A percentile compares a stretch with the other conserved stretches of the same genome.
These are phyloP conservation scores for Procavia capensis DNA, from an alignment of 2,113 vertebrate species.

Conservation along the genomic window DNA sequence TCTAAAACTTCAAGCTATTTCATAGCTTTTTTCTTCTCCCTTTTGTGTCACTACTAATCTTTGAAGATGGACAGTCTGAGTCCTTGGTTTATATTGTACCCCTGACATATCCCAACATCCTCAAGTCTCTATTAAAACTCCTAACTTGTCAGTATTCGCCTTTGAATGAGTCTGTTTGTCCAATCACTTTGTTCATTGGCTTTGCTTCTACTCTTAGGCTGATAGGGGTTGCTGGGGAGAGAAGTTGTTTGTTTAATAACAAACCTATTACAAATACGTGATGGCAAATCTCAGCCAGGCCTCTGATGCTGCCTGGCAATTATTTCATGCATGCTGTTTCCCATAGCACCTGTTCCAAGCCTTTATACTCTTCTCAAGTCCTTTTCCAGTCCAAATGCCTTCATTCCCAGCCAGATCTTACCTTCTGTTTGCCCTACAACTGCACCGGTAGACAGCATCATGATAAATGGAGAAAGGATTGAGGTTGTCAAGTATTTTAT, in stretches of 20 bases:
- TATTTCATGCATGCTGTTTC: neutral
- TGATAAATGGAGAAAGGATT: too few relatives aligned
- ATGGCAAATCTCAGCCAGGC: slow-evolving; percentile 11
- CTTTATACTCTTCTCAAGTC: neutral
- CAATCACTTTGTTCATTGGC: neutral
- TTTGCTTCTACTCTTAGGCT: slow-evolving; percentile 47
- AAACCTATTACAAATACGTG: neutral
- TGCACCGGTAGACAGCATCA: too few relatives aligned
- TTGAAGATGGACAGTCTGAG: neutral
- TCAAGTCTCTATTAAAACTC: neutral
- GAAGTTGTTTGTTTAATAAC: neutral
- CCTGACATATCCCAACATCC: neutral
- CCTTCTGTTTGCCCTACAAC: slow-evolving; percentile 42
- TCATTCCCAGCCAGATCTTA: neutral
- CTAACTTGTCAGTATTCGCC: neutral
- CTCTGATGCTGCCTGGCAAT: neutral
- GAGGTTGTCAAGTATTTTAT: too few relatives aligned
- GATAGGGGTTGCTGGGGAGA: neutral
- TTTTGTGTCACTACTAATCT: neutral
- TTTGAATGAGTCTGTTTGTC: neutral
- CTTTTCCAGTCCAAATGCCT: neutral
- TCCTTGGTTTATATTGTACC: neutral
- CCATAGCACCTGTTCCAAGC: neutral
- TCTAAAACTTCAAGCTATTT: neutral
- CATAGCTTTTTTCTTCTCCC: slow-evolving; percentile 31